Conservation (phyloP, 2,113 vertebrate species). For the Ifrita kowaldi region DNA sequence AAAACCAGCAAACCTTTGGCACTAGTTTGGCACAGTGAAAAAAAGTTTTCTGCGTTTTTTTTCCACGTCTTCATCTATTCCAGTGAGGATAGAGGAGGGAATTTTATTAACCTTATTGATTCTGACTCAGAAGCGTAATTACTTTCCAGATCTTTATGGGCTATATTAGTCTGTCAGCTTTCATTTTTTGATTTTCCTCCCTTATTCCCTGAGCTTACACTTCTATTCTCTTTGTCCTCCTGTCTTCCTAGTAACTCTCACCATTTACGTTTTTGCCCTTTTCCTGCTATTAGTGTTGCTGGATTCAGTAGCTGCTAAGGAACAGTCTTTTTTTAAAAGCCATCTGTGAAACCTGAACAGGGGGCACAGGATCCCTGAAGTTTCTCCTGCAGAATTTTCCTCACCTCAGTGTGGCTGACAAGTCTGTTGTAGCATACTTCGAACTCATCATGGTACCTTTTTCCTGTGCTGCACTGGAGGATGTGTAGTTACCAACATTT, state of each 20-base stretch:
- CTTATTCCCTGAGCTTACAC: not conserved
- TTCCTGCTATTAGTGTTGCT: not conserved
- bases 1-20: not conserved
- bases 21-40: not conserved
- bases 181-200: conserved; percentile 26
- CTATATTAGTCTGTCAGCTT: conserved; percentile 12
- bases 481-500: not conserved
- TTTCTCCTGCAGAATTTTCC: not conserved
- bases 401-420: not conserved
- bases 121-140: conserved; percentile 18
- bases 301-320: not conserved
- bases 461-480: not conserved
- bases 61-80: not conserved
- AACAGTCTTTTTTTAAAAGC: not conserved
- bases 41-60: not conserved
- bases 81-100: not conserved
- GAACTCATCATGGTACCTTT: not conserved
- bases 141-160: conserved; percentile 16
- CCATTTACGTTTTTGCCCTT: not conserved
- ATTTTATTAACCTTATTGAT: conserved; percentile 51
- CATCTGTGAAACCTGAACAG: not conserved
- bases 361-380: not conserved
- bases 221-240: not conserved
- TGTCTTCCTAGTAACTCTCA: not conserved
- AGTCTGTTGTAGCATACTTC: not conserved